These are phyloP conservation scores for Chiropotes sagulatus DNA, from an alignment of 2,797 vertebrate species.

Conservation along the genomic window DNA sequence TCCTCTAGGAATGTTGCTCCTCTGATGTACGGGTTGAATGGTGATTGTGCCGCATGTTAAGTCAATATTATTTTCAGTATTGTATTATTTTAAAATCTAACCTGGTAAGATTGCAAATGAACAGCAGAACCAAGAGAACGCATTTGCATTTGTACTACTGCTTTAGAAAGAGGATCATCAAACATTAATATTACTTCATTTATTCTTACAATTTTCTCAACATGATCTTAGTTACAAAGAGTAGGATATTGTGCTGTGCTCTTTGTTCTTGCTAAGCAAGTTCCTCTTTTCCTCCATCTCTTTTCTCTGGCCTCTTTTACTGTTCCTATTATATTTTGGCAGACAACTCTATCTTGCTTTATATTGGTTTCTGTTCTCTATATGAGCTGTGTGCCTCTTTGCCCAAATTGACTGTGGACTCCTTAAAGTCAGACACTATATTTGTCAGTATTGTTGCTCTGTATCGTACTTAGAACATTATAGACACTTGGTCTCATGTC, in stretches of 20 bases:
- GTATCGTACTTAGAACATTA: not conserved
- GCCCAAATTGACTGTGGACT: not conserved
- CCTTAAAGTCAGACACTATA: not conserved
- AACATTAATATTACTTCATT: not conserved
- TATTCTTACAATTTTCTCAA: not conserved
- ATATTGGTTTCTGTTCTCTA: constrained; percentile 15
- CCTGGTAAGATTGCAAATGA: not conserved
- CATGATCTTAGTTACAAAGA: not conserved
- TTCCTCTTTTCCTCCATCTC: not conserved
- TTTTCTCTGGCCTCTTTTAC: not conserved
- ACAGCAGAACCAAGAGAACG: not conserved
- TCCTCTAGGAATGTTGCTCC: not conserved
- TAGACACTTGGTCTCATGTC: not conserved
- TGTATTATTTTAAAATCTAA: not conserved
- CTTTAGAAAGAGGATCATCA: not conserved
- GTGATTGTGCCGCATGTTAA: not conserved
- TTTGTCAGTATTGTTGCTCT: not conserved
- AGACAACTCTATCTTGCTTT: not conserved
- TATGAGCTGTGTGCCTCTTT: not conserved
- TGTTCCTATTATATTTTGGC: not conserved
- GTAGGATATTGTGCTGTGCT: not conserved
- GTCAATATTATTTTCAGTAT: not conserved
- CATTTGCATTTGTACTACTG: not conserved
- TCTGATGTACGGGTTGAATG: not conserved
- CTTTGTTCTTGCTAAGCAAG: not conserved